These are phyloP conservation scores for Bubo scandiacus DNA, from an alignment of 2,113 vertebrate genomes.

Conservation along the genomic window DNA sequence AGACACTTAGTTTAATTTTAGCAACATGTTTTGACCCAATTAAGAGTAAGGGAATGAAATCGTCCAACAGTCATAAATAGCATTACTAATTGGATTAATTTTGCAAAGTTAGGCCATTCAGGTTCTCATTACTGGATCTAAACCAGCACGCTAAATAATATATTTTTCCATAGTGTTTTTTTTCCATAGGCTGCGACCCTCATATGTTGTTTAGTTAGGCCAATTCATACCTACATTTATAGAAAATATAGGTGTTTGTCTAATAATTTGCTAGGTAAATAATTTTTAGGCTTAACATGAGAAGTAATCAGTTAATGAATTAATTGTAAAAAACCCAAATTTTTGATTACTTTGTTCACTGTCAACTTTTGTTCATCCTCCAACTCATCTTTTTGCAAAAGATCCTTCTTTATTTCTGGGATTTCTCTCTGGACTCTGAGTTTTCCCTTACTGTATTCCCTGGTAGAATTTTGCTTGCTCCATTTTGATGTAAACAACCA, in stretches of 20 bases:
- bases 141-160: not conserved
- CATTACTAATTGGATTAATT: not conserved
- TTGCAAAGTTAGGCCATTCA: not conserved
- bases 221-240: not conserved
- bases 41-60: constrained; percentile 9
- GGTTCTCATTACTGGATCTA: not conserved
- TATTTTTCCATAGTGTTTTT: not conserved
- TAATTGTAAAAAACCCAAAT: fast-evolving
- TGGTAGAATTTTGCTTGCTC: not conserved
- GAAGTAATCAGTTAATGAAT: not conserved
- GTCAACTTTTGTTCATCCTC: not conserved
- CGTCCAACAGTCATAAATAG: not conserved
- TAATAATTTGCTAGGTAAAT: not conserved
- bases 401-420: not conserved
- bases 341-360: fast-evolving
- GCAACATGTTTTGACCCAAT: constrained; percentile 7
- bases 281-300: not conserved
- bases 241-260: not conserved
- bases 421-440: not conserved
- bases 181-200: not conserved
- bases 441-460: not conserved
- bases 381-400: not conserved
- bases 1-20: not conserved
- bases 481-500: not conserved
- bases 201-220: not conserved